Conservation (phyloP, 92 coral and sea anemone genomes). For the Virgularia gustaviana region DNA sequence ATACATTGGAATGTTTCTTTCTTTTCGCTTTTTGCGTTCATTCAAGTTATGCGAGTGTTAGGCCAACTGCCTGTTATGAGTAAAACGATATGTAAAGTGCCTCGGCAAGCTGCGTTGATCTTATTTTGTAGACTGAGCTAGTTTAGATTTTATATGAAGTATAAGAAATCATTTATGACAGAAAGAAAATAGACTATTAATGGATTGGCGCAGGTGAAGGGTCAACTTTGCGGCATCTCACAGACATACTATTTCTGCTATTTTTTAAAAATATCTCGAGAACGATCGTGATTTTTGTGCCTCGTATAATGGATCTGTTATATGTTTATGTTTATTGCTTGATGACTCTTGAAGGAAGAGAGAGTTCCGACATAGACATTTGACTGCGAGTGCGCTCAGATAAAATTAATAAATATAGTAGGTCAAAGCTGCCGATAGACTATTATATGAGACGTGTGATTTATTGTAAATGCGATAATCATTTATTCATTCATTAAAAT, state of each 20-base stretch:
- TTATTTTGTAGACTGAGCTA: no score
- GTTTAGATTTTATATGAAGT: slow-evolving; percentile 28
- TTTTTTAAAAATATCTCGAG: slow-evolving; percentile 18
- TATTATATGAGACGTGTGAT: slow-evolving; percentile 28
- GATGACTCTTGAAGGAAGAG: no score
- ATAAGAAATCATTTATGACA: slow-evolving; percentile 37
- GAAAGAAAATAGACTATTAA: slow-evolving; percentile 39
- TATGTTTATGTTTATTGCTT: no score
- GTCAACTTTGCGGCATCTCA: slow-evolving; percentile 32
- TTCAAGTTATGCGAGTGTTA: no score
- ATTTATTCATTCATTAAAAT: slow-evolving; percentile 38
- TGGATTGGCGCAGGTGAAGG: slow-evolving; percentile 46
- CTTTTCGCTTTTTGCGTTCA: neutral
- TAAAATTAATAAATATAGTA: slow-evolving; percentile 26
- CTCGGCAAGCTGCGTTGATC: no score
- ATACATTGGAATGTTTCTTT: slow-evolving; percentile 35
- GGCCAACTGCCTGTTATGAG: no score
- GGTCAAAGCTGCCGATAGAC: slow-evolving; percentile 36
- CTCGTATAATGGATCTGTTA: no score
- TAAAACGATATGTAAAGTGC: no score
- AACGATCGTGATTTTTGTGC: slow-evolving; percentile 14
- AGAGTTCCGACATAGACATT: no score
- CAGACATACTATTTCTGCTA: slow-evolving; percentile 27
- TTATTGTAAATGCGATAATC: slow-evolving; percentile 30
- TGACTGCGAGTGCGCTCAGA: no score